A percentile compares a stretch with the other conserved stretches of the same genome.
Conservation (phyloP, 2,797 vertebrate genomes). For the Hydrophis major region DNA sequence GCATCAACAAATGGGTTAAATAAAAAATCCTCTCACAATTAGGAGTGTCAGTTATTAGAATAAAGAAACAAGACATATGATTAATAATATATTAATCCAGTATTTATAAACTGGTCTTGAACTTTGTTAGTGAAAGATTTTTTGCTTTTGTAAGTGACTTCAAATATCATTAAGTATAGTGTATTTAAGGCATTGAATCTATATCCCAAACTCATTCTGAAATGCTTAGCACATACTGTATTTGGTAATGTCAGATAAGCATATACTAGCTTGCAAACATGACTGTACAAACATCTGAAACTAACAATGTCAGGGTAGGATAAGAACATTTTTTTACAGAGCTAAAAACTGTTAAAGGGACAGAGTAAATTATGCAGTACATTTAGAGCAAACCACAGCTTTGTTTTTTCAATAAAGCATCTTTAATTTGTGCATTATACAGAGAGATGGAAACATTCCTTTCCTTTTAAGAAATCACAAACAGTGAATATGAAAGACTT, state of each 20-base stretch:
- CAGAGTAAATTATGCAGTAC: background rate
- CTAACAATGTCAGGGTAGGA: background rate
- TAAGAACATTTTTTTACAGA: background rate
- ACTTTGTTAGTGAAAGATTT: background rate
- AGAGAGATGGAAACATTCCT: slow-evolving; percentile 56
- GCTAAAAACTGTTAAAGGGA: background rate
- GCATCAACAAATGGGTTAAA: background rate
- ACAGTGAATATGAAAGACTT: slow-evolving; percentile 63
- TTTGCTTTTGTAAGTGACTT: background rate
- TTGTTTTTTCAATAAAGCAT: slow-evolving; percentile 70
- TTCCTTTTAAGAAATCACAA: slow-evolving; percentile 68
- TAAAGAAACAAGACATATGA: background rate
- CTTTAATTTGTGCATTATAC: slow-evolving; percentile 79
- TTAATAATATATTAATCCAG: background rate
- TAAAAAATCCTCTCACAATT: background rate
- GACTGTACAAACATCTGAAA: background rate
- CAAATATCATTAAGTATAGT: background rate
- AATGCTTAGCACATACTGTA: slow-evolving; percentile 30
- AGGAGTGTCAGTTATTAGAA: background rate
- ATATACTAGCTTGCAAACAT: slow-evolving; percentile 36
- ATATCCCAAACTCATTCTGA: slow-evolving; percentile 41
- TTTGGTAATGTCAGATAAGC: slow-evolving; percentile 49
- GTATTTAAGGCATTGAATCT: slow-evolving; percentile 3
- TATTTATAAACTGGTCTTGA: background rate
- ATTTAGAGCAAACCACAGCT: slow-evolving; percentile 31